Evolutionary conservation across 2,797 vertebrate genomes (phyloP), one percentile per base, ranked within the genome.

Genomic region (Danio jaintianensis): DNA sequence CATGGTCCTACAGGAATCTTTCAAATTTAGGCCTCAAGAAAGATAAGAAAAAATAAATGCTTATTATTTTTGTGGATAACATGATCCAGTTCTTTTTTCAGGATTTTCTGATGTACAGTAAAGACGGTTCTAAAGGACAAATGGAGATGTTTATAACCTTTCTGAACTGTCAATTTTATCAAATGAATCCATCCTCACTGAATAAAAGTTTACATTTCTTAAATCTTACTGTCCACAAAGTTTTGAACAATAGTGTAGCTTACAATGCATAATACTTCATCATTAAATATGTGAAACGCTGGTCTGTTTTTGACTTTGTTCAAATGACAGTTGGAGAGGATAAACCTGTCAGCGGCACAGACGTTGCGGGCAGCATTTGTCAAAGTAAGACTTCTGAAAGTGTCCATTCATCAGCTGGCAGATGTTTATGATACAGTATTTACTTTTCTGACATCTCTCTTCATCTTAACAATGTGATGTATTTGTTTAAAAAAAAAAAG

Each of bases 311-410:
- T 59, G 66, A 53, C 62, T 63, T 62, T 81, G 1, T 29, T 91
- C 1, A 7, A 79, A 6, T 93, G 62, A 71, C 89, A 98, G 98
- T 93, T 99, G 94, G 98, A 98, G 93, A 96, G 95, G 93, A 97
- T 98, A 94, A 98, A 99, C 92, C 90, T 98, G 76, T 99, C 98
- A 84, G 98, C 97, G 88, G 97, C 98, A 89, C 98, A 99, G 94
- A 99, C 98, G 1, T 94, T 99, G 91, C 95, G 98, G 93, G 97
- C 97, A 87, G 98, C 98, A 80, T 99, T 99, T 89, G 98, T 98
- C 92, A 99, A 99, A 96, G 98, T 99, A 90, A n/a, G 86, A 64
- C 56, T 59, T 16, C 55, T 16, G 38, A 62, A 29, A 47, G 40
- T 36, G 36, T 48, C 58, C 18, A 43, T 61, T 69, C n/a, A 61